Base-by-base conservation (phyloP, 2,888 invertebrate genomes). In the Carpatolechia fugitivella region DNA sequence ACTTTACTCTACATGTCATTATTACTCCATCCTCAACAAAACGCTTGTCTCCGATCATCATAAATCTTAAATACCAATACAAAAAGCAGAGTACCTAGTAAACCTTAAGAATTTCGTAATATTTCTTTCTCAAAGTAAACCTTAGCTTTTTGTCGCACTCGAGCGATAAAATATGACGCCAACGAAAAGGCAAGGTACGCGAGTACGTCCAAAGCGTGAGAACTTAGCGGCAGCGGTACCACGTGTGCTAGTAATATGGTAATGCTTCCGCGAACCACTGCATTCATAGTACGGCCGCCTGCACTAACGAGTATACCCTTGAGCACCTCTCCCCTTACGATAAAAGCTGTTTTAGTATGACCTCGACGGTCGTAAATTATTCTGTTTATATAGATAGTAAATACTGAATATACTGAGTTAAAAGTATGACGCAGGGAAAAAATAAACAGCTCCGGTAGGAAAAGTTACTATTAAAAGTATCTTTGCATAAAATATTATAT, bases 21-120 rank as follows among this genome's bases (percentile, higher is more conserved):
- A n/a, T n/a, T n/a, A n/a, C 24, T 24, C 24, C 24, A 24, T 24
- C 18, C 8, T 41, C 18, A 18, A 18, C 20, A 0, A 2, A 20
- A 41, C 18, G 11, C 40, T 18, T 41, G 40, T 10, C 40, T 18
- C 11, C 7, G 18, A 41, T 41, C 40, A 18, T 20, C 24, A 24
- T 6, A 24, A 24, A 24, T 24, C 24, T 6, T 24, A 24, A 24
- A 4, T 24, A 24, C 24, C 24, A 24, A 24, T 24, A 6, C 24
- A 24, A 3, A 24, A 24, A 24, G 24, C 3, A 24, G 3, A 24
- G 3, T 4, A 24, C 24, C 24, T 24, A 4, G 6, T 6, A 11
- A 8, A 24, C 29, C 13, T 24, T 13, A 24, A 33, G 4, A 20
- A 29, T 44, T 44, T 24, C 44, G 58, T 52, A 56, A 31, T 59